phyloP scores from a whole-genome alignment of 1,140 invertebrate genomes.

The Drosophila nikananu region DNA sequence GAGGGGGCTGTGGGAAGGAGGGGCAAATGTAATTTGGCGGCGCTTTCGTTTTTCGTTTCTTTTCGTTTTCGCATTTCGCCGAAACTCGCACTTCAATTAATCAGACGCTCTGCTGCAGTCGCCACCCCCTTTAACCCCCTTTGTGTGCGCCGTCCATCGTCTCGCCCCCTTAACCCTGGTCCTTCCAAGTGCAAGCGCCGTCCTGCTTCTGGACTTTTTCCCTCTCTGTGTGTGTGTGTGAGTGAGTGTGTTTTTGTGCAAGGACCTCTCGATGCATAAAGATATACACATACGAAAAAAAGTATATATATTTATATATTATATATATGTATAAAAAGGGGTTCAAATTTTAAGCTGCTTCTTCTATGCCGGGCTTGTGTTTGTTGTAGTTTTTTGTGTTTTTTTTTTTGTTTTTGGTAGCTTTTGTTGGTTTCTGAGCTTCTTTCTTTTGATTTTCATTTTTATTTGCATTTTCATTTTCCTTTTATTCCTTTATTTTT shows the following conservation, averaged over 20 bases:
- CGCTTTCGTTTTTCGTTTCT: conserved; percentile 58
- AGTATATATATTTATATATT: conserved; percentile 18
- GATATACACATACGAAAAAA: conserved; percentile 15
- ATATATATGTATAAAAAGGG: conserved; percentile 35
- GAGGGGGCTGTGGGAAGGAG: conserved; percentile 12
- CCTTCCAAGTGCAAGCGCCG: conserved; percentile 46
- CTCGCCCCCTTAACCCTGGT: conserved; percentile 28
- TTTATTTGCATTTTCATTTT: background rate
- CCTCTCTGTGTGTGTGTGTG: conserved; percentile 8
- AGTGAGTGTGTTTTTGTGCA: conserved; percentile 39
- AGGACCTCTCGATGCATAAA: conserved; percentile 37
- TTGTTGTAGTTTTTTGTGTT: conserved; percentile 17
- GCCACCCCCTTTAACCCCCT: conserved; percentile 21
- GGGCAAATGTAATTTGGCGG: conserved; percentile 70
- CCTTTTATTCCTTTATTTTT: conserved; percentile 3
- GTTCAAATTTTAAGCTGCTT: conserved; percentile 49
- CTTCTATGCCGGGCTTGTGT: conserved; percentile 32
- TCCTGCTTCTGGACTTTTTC: conserved; percentile 53
- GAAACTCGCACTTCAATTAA: conserved; percentile 83
- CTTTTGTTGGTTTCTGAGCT: conserved; percentile 36
- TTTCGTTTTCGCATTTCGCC: conserved; percentile 63
- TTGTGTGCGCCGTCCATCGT: background rate
- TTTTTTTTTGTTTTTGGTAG: conserved; percentile 38
- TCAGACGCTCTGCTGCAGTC: conserved; percentile 64
- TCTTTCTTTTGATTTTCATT: conserved; percentile 12